A percentile compares a stretch with the other conserved stretches of the same genome.
Conservation (phyloP, 2,797 vertebrate species). For the Channa striata region DNA sequence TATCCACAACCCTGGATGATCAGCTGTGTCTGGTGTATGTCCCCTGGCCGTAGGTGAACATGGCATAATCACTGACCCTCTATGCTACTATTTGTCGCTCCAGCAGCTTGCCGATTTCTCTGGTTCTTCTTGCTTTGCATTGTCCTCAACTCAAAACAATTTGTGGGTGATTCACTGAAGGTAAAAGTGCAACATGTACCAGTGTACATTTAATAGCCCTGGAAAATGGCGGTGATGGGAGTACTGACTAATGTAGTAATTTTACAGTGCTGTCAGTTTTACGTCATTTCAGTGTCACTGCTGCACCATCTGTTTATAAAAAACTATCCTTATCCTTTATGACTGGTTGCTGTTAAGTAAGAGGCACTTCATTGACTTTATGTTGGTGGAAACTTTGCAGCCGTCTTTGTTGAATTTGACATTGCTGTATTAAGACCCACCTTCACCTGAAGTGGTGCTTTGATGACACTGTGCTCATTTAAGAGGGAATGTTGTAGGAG, state of each 20-base stretch:
- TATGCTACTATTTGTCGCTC: too few species aligned
- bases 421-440: neutral
- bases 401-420: conserved; percentile 7
- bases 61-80: neutral
- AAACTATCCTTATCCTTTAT: neutral
- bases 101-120: neutral
- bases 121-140: too few species aligned
- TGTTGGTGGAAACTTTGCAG: conserved; percentile 19
- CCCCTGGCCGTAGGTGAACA: conserved; percentile 1
- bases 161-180: too few species aligned
- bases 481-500: neutral
- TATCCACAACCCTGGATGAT: too few species aligned
- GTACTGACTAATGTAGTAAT: conserved; percentile 11
- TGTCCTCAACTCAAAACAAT: too few species aligned
- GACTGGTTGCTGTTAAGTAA: conserved; percentile 5
- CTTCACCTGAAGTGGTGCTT: neutral
- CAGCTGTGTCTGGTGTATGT: neutral
- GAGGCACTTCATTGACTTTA: neutral
- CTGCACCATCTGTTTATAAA: neutral
- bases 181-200: too few species aligned
- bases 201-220: neutral
- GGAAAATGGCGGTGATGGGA: neutral
- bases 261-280: conserved; percentile 19
- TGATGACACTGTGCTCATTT: neutral
- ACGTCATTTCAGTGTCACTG: neutral